Conservation (phyloP, 92 coral and sea anemone genomes). For the Blastomussa wellsi region DNA sequence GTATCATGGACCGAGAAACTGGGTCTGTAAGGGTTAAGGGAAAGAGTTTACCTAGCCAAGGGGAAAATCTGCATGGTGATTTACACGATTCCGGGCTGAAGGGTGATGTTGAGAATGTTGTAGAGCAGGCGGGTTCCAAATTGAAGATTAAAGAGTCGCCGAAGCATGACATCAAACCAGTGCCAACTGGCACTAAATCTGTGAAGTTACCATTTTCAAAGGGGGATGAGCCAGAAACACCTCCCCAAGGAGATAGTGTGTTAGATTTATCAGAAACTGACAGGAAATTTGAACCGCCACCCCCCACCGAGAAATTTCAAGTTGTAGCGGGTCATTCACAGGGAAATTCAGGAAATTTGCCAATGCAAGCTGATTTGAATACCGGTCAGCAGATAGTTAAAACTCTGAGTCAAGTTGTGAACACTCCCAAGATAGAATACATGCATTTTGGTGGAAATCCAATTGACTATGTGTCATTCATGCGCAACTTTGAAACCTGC, state of each 20-base stretch:
- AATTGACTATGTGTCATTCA: too few species aligned
- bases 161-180: not conserved
- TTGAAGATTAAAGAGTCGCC: not conserved
- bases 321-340: not conserved
- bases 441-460: too few species aligned
- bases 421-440: too few species aligned
- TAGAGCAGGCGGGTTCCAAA: not conserved
- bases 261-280: too few species aligned
- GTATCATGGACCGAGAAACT: not conserved
- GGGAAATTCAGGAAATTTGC: not conserved
- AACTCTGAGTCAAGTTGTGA: slow-evolving; percentile 15
- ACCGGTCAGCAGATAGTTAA: slow-evolving; percentile 20
- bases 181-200: slow-evolving; percentile 12
- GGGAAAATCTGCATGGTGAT: too few species aligned
- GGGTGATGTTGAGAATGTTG: not conserved
- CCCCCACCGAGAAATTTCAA: too few species aligned
- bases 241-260: too few species aligned
- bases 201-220: too few species aligned
- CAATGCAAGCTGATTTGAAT: not conserved
- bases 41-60: not conserved
- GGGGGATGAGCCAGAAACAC: too few species aligned
- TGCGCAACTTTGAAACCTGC: too few species aligned
- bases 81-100: not conserved
- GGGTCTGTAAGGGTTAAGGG: not conserved
- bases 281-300: too few species aligned